phyloP scores from a whole-genome alignment of 2,797 vertebrate species.

The Limnodromus scolopaceus region DNA sequence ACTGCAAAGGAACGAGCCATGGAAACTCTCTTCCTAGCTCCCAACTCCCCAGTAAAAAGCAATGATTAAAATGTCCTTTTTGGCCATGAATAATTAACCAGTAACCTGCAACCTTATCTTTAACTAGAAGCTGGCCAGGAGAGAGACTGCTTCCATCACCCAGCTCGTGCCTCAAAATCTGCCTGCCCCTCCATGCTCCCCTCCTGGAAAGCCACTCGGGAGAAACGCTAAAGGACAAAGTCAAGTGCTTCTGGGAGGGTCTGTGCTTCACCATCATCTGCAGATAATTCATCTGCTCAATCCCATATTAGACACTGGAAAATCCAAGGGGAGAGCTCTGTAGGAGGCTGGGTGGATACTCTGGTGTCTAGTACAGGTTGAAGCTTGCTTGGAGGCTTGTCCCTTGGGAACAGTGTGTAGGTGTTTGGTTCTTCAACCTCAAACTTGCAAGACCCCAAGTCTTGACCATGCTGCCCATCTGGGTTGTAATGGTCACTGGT shows the following conservation, averaged over 20 bases:
- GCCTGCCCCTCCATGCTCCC: rapidly evolving
- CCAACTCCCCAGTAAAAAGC: neutral
- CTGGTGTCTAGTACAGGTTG: rapidly evolving
- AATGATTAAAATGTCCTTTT: neutral
- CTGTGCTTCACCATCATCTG: rapidly evolving
- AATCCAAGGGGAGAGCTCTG: neutral
- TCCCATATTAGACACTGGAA: neutral
- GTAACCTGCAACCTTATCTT: neutral
- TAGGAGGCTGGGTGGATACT: neutral
- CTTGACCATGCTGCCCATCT: neutral
- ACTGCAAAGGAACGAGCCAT: neutral
- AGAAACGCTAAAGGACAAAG: rapidly evolving
- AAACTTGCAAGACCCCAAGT: rapidly evolving
- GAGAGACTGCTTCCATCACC: neutral
- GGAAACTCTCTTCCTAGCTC: neutral
- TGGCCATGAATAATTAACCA: constrained; percentile 52
- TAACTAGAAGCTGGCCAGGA: neutral
- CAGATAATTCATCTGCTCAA: rapidly evolving
- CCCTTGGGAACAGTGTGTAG: neutral
- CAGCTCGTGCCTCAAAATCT: neutral
- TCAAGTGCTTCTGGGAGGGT: neutral
- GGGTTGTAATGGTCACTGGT: neutral
- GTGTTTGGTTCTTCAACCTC: rapidly evolving
- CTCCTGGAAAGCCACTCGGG: rapidly evolving
- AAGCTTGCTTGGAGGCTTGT: rapidly evolving